Conservation (phyloP, 1,140 invertebrate species). For the Halictus rubicundus region DNA sequence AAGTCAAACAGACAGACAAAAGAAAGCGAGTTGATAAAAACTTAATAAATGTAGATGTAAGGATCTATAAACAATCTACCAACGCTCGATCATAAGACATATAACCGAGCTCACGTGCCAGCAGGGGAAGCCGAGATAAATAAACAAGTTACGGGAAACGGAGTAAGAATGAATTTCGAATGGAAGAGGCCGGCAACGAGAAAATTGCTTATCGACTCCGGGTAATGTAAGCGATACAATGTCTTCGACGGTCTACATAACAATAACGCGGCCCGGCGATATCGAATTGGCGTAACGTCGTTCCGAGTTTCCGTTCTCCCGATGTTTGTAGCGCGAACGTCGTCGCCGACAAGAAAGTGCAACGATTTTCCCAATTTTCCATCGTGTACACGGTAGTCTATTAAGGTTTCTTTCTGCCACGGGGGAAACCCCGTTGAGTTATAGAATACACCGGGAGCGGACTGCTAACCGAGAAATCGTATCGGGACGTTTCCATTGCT, state of each 20-base stretch:
- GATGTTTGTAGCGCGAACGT: not conserved
- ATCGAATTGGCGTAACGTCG: not conserved
- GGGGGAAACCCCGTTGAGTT: conserved; percentile 2
- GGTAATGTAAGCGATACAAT: not conserved
- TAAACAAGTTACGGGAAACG: too few relatives aligned
- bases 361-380: conserved; percentile 19
- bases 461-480: conserved; percentile 42
- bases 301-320: not conserved
- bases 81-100: too few relatives aligned
- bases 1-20: too few relatives aligned
- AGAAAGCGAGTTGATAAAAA: too few relatives aligned
- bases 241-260: not conserved
- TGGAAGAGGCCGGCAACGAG: too few relatives aligned
- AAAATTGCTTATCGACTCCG: not conserved
- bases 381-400: not conserved
- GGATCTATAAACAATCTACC: too few relatives aligned
- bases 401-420: conserved; percentile 22
- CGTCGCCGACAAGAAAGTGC: not conserved
- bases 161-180: too few relatives aligned
- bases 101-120: too few relatives aligned
- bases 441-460: conserved; percentile 11
- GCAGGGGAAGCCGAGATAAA: too few relatives aligned
- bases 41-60: too few relatives aligned
- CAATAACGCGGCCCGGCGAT: not conserved
- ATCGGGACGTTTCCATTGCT: conserved; percentile 7